Evolutionary conservation across 2,888 invertebrate species (phyloP).

Genomic region (Spicauda simplicius): DNA sequence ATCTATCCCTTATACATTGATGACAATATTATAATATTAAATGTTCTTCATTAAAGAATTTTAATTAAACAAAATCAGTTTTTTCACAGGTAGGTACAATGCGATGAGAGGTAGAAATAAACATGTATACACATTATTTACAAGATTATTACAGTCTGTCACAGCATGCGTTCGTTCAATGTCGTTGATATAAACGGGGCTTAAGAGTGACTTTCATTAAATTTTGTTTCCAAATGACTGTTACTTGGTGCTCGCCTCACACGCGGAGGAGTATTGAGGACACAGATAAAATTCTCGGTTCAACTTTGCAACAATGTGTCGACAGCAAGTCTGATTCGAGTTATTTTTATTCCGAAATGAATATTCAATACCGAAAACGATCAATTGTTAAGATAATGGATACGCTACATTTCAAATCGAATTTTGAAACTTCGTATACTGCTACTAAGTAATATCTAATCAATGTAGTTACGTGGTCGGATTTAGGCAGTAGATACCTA

Average conservation of each 20-base stretch:
- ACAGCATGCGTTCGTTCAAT: no score
- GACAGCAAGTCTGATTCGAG: background rate
- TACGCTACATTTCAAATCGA: background rate
- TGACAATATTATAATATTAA: no score
- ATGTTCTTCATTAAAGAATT: no score
- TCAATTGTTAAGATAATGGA: constrained; percentile 7
- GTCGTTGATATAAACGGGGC: background rate
- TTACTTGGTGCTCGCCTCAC: background rate
- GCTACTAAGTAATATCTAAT: background rate
- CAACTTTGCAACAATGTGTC: constrained; percentile 6
- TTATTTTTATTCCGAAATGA: constrained; percentile 5
- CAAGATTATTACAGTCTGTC: no score
- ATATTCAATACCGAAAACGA: constrained; percentile 3
- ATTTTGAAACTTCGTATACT: constrained; percentile 18
- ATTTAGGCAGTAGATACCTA: background rate
- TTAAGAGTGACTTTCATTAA: background rate
- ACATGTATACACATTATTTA: no score
- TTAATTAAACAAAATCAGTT: no score
- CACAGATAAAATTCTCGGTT: constrained; percentile 5
- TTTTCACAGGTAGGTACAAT: no score
- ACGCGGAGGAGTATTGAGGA: constrained; percentile 6
- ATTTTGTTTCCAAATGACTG: background rate
- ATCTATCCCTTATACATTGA: no score
- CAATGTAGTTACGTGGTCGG: background rate
- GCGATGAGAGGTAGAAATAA: no score